Conservation (phyloP, 1,140 invertebrate species). For the Metopolophium dirhodum region DNA sequence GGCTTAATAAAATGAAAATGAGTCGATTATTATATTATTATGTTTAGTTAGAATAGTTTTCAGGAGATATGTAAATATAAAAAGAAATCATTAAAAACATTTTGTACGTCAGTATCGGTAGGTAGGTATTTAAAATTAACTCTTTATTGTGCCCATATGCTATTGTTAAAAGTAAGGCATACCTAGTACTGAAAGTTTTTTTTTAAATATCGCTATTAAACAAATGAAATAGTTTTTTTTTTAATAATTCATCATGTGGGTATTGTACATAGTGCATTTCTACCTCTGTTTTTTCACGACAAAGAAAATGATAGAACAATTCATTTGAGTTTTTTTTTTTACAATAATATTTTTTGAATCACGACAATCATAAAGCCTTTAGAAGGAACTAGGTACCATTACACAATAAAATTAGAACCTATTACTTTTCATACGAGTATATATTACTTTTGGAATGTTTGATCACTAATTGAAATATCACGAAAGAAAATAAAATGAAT, state of each 20-base stretch:
- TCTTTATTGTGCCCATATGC: background rate
- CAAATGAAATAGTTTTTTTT: background rate
- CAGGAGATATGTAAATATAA: background rate
- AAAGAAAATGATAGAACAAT: background rate
- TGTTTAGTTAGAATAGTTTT: background rate
- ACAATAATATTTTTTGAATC: background rate
- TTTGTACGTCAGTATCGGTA: background rate
- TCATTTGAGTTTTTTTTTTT: background rate
- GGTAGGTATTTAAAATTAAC: background rate
- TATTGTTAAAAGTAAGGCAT: background rate
- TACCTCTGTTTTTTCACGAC: background rate
- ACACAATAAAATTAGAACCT: background rate
- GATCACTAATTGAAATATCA: background rate
- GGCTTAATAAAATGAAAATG: background rate
- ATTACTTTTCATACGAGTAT: background rate
- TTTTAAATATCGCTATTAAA: background rate
- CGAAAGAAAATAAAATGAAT: background rate
- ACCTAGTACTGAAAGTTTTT: background rate
- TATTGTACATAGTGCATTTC: background rate
- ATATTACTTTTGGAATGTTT: background rate
- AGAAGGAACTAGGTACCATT: background rate
- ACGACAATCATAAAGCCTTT: background rate
- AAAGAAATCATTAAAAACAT: background rate
- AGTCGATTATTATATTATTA: background rate
- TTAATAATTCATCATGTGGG: background rate